These are phyloP conservation scores for Chrysomela aeneicollis DNA, from an alignment of 2,888 invertebrate genomes.

Conservation along the genomic window DNA sequence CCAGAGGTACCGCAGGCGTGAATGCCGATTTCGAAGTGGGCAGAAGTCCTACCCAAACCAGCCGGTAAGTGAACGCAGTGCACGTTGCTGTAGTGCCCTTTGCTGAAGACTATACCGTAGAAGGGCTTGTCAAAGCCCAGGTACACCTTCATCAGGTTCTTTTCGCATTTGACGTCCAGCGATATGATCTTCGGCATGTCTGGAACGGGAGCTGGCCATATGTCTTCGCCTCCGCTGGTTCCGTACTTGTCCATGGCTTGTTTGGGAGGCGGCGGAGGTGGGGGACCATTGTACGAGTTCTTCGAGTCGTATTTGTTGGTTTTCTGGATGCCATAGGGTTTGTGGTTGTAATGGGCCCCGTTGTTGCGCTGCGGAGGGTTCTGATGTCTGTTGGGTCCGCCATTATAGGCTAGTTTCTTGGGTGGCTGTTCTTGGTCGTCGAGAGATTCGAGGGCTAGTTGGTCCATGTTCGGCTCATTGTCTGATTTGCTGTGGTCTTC, in stretches of 20 bases:
- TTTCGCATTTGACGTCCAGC: slow-evolving; percentile 93
- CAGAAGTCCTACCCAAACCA: slow-evolving; percentile 81
- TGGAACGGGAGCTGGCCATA: slow-evolving; percentile 85
- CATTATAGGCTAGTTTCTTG: slow-evolving; percentile 62
- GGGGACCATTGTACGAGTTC: slow-evolving; percentile 78
- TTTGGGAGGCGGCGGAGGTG: slow-evolving; percentile 60
- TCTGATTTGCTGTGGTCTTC: slow-evolving; percentile 67
- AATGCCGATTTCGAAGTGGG: slow-evolving; percentile 90
- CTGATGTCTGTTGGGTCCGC: slow-evolving; percentile 37
- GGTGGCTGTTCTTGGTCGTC: slow-evolving; percentile 69
- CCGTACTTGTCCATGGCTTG: slow-evolving; percentile 61
- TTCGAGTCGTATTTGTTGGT: slow-evolving; percentile 60
- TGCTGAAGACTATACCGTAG: slow-evolving; percentile 94
- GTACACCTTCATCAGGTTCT: slow-evolving; percentile 92
- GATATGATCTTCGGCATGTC: slow-evolving; percentile 95
- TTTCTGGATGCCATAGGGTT: slow-evolving; percentile 65
- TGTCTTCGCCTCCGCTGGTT: slow-evolving; percentile 69
- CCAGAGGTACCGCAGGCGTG: slow-evolving; percentile 93
- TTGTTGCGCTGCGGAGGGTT: slow-evolving; percentile 59
- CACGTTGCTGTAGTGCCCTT: slow-evolving; percentile 92
- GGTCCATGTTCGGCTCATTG: slow-evolving; percentile 71
- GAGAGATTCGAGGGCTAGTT: slow-evolving; percentile 74
- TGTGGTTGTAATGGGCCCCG: slow-evolving; percentile 58
- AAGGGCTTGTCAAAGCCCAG: slow-evolving; percentile 95
- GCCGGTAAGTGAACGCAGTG: slow-evolving; percentile 92